phyloP scores from a whole-genome alignment of 2,113 vertebrate species.

The Elachura formosa region DNA sequence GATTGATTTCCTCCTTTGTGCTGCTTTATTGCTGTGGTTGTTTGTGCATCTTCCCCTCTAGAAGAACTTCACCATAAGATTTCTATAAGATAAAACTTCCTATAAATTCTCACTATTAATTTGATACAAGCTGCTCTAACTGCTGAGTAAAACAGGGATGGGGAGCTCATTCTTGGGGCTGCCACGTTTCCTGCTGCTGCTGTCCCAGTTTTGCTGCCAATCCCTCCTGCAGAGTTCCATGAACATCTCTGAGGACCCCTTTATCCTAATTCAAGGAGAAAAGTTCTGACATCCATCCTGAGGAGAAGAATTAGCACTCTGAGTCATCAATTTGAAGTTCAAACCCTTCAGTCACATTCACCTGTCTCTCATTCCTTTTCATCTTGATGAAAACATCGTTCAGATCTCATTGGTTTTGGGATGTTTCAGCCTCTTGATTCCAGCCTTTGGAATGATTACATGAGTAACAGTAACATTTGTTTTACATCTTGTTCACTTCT shows the following conservation, averaged over 20 bases:
- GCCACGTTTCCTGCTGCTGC: not conserved
- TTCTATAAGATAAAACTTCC: not conserved
- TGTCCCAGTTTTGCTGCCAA: not conserved
- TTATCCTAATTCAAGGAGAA: not conserved
- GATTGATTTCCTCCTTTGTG: not conserved
- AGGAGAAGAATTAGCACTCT: not conserved
- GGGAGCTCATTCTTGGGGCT: not conserved
- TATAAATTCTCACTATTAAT: not conserved
- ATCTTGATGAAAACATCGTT: not conserved
- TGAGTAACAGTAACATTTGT: not conserved
- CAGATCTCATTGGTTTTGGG: not conserved
- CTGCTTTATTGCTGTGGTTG: not conserved
- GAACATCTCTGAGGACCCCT: accelerated
- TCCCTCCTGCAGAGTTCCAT: not conserved
- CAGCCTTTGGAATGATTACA: not conserved
- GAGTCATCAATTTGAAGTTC: not conserved
- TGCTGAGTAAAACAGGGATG: not conserved
- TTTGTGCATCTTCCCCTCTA: not conserved
- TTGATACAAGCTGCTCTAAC: not conserved
- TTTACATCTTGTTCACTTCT: not conserved
- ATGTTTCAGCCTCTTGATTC: not conserved
- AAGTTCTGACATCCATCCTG: not conserved
- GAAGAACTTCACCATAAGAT: not conserved
- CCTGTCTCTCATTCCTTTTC: not conserved
- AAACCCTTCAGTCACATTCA: not conserved